A percentile compares a stretch with the other conserved stretches of the same genome.
Conservation (phyloP, 2,797 vertebrate species). For the Muscicapa striata region DNA sequence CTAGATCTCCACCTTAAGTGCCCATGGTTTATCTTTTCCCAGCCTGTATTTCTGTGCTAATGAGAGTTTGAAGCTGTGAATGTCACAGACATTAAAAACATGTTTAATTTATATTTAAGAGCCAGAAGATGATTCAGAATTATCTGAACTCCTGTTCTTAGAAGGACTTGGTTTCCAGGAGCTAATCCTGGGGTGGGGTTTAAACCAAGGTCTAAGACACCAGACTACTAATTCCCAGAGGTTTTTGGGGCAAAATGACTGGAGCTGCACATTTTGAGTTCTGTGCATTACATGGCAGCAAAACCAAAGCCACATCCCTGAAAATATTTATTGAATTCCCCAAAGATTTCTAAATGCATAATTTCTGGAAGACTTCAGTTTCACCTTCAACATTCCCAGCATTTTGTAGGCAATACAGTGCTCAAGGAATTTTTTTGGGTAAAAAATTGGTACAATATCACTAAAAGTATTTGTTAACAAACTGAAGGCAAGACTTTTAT, state of each 20-base stretch:
- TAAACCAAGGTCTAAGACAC: not conserved
- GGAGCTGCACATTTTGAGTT: not conserved
- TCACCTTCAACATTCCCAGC: not conserved
- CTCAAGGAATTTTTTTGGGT: not conserved
- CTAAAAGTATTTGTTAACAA: not conserved
- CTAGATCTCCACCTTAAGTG: too few species aligned
- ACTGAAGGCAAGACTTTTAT: not conserved
- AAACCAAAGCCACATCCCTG: not conserved
- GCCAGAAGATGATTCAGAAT: not conserved
- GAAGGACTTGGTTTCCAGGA: not conserved
- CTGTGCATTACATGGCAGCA: accelerated
- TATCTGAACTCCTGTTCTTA: not conserved
- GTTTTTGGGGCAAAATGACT: not conserved
- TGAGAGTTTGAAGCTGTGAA: not conserved
- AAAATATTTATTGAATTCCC: not conserved
- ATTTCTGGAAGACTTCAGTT: not conserved
- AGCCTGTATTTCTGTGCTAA: not conserved
- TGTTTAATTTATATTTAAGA: not conserved
- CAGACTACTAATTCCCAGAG: not conserved
- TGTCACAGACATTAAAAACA: not conserved
- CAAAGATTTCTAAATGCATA: not conserved
- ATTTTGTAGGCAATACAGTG: not conserved
- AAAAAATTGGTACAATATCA: not conserved
- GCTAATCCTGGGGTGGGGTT: not conserved
- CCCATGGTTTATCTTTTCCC: not conserved